Base-by-base conservation (phyloP, 2,888 invertebrate genomes). In the Antitype chi region DNA sequence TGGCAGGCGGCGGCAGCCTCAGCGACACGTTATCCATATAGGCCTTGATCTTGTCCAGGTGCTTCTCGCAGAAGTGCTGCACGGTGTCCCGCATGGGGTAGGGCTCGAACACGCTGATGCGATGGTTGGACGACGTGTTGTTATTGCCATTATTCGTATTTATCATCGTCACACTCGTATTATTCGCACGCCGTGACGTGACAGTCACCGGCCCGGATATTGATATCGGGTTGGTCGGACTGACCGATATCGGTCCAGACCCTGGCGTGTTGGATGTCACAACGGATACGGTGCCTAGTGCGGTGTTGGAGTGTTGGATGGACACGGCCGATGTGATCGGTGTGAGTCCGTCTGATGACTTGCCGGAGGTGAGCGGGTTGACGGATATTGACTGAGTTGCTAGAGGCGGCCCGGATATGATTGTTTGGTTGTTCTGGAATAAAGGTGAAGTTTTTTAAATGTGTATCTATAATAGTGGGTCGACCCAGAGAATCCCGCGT, bases 11-110 rank as follows among this genome's bases (percentile, higher is more conserved):
- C 23, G 99, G 99, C 90, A 99, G 97, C 90, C 98, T 97, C 81
- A 98, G 97, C 49, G 98, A 98, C 9, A 99, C 97, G 91, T 98
- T 98, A 88, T 98, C 98, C 98, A 99, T 99, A 91, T 98, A 99
- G 32, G 97, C 97, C 93, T 99, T 98, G 76, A 99, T 99, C 93
- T 99, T 99, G 87, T 98, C 98, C 85, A 99, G 95, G 92, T 99
- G 99, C 94, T 99, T 99, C 94, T 99, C 99, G 94, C 99, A 99
- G 95, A 99, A 99, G 94, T 99, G 99, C 91, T 99, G 99, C 60
- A 99, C 99, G 0, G 98, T 98, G 92, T 99, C 98, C 43, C 98
- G 94, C 98, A 98, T 98, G n/a, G 98, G 98, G 90, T 98, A 98
- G 7, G 99, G 98, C 94, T 99, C 98, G 94, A 98, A 98, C 71